Conservation (phyloP, 2,797 vertebrate genomes). For the Sylvia borin region DNA sequence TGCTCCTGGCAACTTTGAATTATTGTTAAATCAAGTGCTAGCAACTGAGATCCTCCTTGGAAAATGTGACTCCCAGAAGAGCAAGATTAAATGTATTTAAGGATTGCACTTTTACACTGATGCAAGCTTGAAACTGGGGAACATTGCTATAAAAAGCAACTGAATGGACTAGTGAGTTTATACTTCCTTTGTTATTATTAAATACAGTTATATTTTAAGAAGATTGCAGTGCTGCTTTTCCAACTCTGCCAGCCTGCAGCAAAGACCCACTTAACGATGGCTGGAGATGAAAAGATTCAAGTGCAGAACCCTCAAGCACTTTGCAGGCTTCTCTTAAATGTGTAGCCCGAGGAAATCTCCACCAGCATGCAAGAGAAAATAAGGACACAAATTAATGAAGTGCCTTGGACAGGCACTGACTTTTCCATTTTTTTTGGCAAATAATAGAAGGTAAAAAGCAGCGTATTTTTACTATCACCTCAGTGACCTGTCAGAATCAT, state of each 20-base stretch:
- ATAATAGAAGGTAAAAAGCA: background rate
- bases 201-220: slow-evolving; percentile 18
- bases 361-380: background rate
- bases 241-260: background rate
- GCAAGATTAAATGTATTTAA: background rate
- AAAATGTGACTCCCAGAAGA: background rate
- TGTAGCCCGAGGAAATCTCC: slow-evolving; percentile 33
- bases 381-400: background rate
- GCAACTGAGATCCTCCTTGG: background rate
- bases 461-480: background rate
- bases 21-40: background rate
- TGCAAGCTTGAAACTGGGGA: background rate
- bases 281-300: slow-evolving; percentile 41
- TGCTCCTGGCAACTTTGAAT: background rate
- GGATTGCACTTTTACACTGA: background rate
- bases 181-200: slow-evolving; percentile 11
- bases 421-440: background rate
- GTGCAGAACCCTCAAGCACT: background rate
- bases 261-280: background rate
- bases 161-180: background rate
- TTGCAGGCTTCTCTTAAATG: background rate
- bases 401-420: background rate
- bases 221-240: background rate
- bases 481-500: background rate
- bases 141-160: slow-evolving; percentile 9